phyloP scores from a whole-genome alignment of 2,888 invertebrate genomes.

The Drosophila cognata region DNA sequence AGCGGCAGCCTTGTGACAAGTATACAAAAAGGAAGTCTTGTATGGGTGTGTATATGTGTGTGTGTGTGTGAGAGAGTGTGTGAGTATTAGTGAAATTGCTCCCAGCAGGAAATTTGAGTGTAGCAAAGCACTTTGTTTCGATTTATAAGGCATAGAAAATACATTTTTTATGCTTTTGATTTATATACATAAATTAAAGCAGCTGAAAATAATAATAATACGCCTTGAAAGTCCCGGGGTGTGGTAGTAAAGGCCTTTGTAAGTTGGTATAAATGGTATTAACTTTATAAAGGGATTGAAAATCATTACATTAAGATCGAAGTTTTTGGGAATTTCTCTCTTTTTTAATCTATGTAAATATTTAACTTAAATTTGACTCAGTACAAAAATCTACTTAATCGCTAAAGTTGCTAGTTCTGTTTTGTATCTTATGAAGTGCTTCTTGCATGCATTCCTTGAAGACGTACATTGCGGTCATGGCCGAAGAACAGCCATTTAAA shows the following conservation, averaged over 20 bases:
- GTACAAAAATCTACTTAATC: neutral
- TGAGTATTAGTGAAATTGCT: slow-evolving; percentile 16
- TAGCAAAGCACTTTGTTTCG: neutral
- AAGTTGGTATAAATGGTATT: neutral
- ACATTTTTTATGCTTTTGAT: neutral
- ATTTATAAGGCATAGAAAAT: neutral
- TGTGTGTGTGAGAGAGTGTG: slow-evolving; percentile 20
- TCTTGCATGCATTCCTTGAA: neutral
- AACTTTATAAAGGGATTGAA: no score
- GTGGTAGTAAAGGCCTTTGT: neutral
- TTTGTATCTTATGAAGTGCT: neutral
- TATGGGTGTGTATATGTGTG: slow-evolving; percentile 14
- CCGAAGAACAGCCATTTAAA: neutral
- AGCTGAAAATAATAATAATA: neutral
- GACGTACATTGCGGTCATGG: neutral
- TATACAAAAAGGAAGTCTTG: slow-evolving; percentile 38
- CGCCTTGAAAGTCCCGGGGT: neutral
- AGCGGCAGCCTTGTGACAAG: slow-evolving; percentile 72
- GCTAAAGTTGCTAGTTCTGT: neutral
- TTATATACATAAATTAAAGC: slow-evolving; percentile 1
- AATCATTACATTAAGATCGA: neutral
- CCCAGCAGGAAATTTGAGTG: slow-evolving; percentile 47
- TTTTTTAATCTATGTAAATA: neutral
- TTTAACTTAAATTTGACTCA: neutral
- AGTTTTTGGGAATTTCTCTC: neutral